Conservation (phyloP, 2,113 vertebrate species). For the Vireo altiloquus region DNA sequence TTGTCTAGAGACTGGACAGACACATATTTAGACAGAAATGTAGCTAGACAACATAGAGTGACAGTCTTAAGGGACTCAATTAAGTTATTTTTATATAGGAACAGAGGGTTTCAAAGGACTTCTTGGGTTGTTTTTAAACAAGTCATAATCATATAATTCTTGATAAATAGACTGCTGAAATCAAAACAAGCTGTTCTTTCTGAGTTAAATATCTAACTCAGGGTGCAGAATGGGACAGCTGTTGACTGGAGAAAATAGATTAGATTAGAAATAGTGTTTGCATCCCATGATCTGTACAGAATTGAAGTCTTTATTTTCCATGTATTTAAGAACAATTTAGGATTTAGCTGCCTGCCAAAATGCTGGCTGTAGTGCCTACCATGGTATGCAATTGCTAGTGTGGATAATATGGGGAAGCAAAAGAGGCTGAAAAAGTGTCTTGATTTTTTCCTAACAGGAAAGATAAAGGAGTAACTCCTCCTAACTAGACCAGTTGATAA, state of each 20-base stretch:
- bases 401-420: not conserved
- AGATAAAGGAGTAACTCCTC: not conserved
- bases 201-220: not conserved
- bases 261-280: conserved; percentile 6
- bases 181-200: not conserved
- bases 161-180: not conserved
- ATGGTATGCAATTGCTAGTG: not conserved
- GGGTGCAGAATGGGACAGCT: not conserved
- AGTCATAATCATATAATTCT: not conserved
- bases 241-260: not conserved
- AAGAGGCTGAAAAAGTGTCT: not conserved
- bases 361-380: not conserved
- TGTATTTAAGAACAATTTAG: not conserved
- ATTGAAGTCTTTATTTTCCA: not conserved
- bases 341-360: not conserved
- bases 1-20: not conserved
- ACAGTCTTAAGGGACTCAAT: not conserved
- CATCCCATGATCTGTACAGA: not conserved
- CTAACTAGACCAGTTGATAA: not conserved
- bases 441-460: not conserved
- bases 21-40: not conserved
- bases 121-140: not conserved
- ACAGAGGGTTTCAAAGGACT: not conserved
- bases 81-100: not conserved
- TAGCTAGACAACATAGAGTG: not conserved